Conservation (phyloP, 2,113 vertebrate genomes). For the Bothrops jararaca region DNA sequence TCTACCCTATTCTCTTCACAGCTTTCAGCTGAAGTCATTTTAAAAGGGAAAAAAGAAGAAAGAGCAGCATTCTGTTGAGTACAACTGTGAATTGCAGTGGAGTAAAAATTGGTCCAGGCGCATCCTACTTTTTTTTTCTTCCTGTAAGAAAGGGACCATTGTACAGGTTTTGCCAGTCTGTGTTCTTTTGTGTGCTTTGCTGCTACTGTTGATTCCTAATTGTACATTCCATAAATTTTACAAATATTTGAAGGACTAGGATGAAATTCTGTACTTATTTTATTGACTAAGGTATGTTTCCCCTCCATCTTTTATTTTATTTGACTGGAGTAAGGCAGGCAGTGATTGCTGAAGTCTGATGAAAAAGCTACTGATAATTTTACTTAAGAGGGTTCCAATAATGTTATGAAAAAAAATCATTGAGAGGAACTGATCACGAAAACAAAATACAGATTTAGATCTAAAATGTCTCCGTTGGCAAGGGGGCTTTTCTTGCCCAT, state of each 20-base stretch:
- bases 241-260: conserved; percentile 77
- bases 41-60: conserved; percentile 34
- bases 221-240: conserved; percentile 71
- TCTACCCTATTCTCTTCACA: conserved; percentile 17
- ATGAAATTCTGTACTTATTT: conserved; percentile 77
- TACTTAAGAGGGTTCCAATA: conserved; percentile 23
- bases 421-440: not conserved
- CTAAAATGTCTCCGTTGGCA: not conserved
- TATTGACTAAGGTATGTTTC: conserved; percentile 25
- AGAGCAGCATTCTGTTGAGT: conserved; percentile 42
- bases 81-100: conserved; percentile 36
- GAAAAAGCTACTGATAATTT: conserved; percentile 35
- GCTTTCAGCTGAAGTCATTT: conserved; percentile 7
- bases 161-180: conserved; percentile 69
- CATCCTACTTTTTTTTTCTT: conserved; percentile 9
- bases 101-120: conserved; percentile 62
- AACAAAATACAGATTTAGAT: not conserved
- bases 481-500: not conserved
- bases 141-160: conserved; percentile 61
- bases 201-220: conserved; percentile 72
- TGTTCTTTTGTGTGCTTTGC: conserved; percentile 68
- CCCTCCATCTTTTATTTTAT: conserved; percentile 18
- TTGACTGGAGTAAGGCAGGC: conserved; percentile 38
- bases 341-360: conserved; percentile 36
- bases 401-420: not conserved